Evolutionary conservation across 2,797 vertebrate genomes (phyloP), one percentile per base, ranked within the genome.

Genomic region (Xenentodon cancila): DNA sequence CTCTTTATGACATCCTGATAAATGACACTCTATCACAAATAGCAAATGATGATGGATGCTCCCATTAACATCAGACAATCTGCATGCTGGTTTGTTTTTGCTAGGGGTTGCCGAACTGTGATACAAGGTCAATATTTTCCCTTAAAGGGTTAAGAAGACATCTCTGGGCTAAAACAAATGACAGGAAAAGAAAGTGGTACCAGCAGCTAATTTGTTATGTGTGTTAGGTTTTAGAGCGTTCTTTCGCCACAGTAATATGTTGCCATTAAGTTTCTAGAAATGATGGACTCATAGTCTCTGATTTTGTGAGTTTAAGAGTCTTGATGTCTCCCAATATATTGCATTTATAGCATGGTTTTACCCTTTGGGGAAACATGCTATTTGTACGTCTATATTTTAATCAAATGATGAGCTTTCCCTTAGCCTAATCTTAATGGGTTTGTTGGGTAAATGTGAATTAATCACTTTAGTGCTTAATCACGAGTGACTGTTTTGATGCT

Each of bases 111-210:
- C 27, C 60, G 75, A 74, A 65, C 68, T 68, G 37, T 60, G 71
- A 82, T 71, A 77, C 65, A 27, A 62, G 73, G 67, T 73, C 73
- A 78, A 40, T 56, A 59, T 71, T 60, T 80, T 63, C 51, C 59
- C 68, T 47, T 25, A 47, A 77, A 56, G 64, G 85, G 84, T 88
- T 87, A 83, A 82, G 51, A 81, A 79, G 77, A 88, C 74, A 78
- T 50, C 75, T 69, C 50, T 61, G 56, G 75, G 82, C 73, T 71
- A 77, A 86, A 82, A 77, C 65, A 86, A 84, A 86, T 80, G 57
- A 82, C 57, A 65, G 43, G 55, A n/a, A 55, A 49, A 43, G 19
- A 49, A 3, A 44, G 67, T 54, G 45, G 17, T 40, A 42, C 37
- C 21, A 46, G 42, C 18, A 40, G 40, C 18, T 47, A 70, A 56